Base-by-base conservation (phyloP, 2,888 invertebrate genomes). In the Erebia aethiops region DNA sequence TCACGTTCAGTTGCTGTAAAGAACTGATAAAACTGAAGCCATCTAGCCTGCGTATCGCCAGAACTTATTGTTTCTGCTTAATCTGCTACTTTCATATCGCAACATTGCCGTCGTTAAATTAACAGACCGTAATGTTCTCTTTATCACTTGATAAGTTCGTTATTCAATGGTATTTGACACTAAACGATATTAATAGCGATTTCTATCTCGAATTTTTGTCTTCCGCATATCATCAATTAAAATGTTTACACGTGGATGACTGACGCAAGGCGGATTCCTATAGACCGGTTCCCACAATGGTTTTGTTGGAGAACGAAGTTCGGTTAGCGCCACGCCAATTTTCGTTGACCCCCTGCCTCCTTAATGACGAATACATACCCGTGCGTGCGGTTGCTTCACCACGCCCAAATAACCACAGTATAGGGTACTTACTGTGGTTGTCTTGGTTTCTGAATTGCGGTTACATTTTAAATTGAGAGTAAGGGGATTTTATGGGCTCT, bases 151-250 rank as follows among this genome's bases (percentile, higher is more conserved):
- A 64, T 64, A 41, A 35, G 35, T 67, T 63, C 69, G 66, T 69
- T 43, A 63, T 43, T 73, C 75, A 79, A 78, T 77, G 75, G 73
- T 74, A 80, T 78, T 79, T 75, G 69, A 78, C 77, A 78, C 79
- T 77, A 82, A 81, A 76, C 75, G 81, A 84, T 83, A 84, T 78
- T 79, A 82, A 11, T 81, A 75, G 80, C 81, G 86, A 89, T 88
- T 82, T 75, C 78, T 84, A 88, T 87, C 85, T 76, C 74, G 75
- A 69, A 79, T 87, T 88, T 89, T 90, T 87, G 85, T 87, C 87
- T 92, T 91, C 90, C 90, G 90, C 87, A 86, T 91, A 82, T 90
- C 88, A 89, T 90, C 91, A 91, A 92, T 92, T 91, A 91, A 91
- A 89, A 91, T 90, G 81, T 92, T 90, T 91, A 87, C 89, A 91